A percentile compares a stretch with the other conserved stretches of the same genome.
Evolutionary conservation across 1,140 invertebrate species (phyloP).

Genomic region (Vanessa tameamea): DNA sequence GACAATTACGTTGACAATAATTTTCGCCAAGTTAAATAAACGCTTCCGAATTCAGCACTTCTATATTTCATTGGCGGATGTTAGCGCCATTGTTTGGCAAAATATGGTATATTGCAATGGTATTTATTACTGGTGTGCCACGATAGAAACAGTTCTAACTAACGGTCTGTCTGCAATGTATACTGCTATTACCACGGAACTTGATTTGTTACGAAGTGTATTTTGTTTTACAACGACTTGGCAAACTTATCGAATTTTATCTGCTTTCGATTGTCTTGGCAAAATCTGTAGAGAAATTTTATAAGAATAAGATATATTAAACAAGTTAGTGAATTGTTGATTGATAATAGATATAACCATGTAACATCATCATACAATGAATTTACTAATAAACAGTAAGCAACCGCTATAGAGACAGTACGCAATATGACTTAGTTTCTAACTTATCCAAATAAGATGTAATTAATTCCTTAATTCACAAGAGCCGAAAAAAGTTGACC

Average conservation of each 20-base stretch:
- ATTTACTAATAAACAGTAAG: too few species aligned
- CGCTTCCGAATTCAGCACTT: neutral
- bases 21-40: conserved; percentile 2
- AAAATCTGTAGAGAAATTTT: neutral
- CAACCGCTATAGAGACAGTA: too few species aligned
- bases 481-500: too few species aligned
- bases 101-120: conserved; percentile 11
- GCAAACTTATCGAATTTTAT: neutral
- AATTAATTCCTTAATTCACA: too few species aligned
- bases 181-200: neutral
- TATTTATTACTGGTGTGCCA: conserved; percentile 9
- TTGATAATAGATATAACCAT: too few species aligned
- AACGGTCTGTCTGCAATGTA: neutral
- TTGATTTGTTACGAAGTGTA: neutral
- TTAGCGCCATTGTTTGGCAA: conserved; percentile 7
- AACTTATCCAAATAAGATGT: too few species aligned
- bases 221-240: neutral
- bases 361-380: too few species aligned
- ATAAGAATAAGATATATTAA: neutral
- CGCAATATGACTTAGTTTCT: too few species aligned
- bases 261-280: neutral
- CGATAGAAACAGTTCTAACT: conserved; percentile 6
- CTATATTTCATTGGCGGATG: conserved; percentile 9
- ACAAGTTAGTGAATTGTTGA: too few species aligned
- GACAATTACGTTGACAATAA: conserved; percentile 2